These are phyloP conservation scores for Sipha flava DNA, from an alignment of 1,140 invertebrate genomes.

Conservation along the genomic window DNA sequence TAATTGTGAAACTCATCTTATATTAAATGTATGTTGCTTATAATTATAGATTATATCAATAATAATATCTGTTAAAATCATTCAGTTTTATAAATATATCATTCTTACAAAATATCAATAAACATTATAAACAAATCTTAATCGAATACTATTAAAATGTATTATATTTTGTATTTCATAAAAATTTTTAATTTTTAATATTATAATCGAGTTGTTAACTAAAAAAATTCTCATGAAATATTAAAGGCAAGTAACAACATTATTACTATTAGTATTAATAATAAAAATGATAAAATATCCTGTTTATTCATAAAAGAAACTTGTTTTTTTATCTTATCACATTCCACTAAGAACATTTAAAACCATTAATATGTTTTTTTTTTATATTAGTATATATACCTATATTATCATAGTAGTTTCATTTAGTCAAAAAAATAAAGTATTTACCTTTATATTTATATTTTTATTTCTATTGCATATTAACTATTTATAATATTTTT, in stretches of 20 bases:
- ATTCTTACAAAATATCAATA: too few relatives aligned
- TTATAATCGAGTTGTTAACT: background rate
- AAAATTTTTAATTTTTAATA: too few relatives aligned
- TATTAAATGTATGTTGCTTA: too few relatives aligned
- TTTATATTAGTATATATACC: too few relatives aligned
- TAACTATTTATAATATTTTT: background rate
- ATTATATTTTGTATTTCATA: background rate
- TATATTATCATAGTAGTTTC: background rate
- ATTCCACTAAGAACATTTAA: slow-evolving; percentile 2
- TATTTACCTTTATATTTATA: background rate
- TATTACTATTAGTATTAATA: background rate
- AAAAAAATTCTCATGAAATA: background rate
- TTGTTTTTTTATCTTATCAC: slow-evolving; percentile 19
- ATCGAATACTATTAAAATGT: background rate
- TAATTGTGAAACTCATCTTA: too few relatives aligned
- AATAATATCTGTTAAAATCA: too few relatives aligned
- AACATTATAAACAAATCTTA: too few relatives aligned
- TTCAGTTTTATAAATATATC: too few relatives aligned
- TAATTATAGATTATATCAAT: too few relatives aligned
- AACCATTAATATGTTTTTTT: slow-evolving; percentile 1
- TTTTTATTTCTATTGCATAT: background rate
- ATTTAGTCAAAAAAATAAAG: background rate
- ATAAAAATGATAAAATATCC: slow-evolving; percentile 2
- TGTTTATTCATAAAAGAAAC: slow-evolving; percentile 11
- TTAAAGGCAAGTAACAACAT: background rate